Conservation (phyloP, 2,797 vertebrate genomes). For the Benthosema pterotum region DNA sequence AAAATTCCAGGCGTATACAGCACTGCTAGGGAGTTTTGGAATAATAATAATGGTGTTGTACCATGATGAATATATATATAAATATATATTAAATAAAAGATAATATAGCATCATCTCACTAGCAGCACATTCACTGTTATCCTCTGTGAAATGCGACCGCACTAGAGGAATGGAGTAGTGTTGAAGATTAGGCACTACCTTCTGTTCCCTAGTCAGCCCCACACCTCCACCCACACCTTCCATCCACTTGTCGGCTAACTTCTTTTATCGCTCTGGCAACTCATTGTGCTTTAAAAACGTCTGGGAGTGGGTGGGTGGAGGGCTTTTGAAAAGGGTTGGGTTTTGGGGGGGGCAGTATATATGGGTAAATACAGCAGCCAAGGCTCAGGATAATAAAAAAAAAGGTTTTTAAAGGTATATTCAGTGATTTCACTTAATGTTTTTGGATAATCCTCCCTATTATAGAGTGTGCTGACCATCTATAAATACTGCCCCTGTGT, state of each 20-base stretch:
- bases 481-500: too few relatives aligned
- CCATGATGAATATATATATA: slow-evolving; percentile 10
- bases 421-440: too few relatives aligned
- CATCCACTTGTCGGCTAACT: slow-evolving; percentile 44
- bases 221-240: slow-evolving; percentile 35
- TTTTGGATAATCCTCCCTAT: too few relatives aligned
- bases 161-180: slow-evolving; percentile 38
- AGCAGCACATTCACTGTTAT: slow-evolving; percentile 57
- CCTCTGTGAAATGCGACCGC: slow-evolving; percentile 46
- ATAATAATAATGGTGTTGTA: slow-evolving; percentile 57
- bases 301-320: too few relatives aligned
- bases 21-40: slow-evolving; percentile 37
- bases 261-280: slow-evolving; percentile 45
- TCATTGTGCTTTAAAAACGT: too few relatives aligned
- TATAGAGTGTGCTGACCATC: too few relatives aligned
- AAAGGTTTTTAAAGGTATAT: too few relatives aligned
- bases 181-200: slow-evolving; percentile 21
- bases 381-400: too few relatives aligned
- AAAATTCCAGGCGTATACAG: too few relatives aligned
- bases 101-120: slow-evolving; percentile 29
- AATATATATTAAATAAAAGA: background rate
- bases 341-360: too few relatives aligned
- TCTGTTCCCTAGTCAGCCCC: slow-evolving; percentile 28
- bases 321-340: too few relatives aligned
- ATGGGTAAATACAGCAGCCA: too few relatives aligned